Evolutionary conservation across 92 coral and sea anemone genomes (phyloP), one percentile per base, ranked within the genome.

Genomic region (Galaxea fascicularis): DNA sequence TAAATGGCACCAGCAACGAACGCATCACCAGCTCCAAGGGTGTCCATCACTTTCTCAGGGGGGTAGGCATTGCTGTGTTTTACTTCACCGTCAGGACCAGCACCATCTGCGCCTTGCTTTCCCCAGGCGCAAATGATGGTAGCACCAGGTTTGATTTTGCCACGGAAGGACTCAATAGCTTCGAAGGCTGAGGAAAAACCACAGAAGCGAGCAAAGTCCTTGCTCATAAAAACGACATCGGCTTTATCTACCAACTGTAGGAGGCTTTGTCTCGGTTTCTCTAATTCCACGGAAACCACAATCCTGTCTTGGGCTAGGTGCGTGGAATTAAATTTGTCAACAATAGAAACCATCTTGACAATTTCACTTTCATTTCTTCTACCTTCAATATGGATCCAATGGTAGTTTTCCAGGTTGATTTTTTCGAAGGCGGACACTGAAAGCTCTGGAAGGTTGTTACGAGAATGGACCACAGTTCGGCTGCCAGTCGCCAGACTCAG

Each of bases 21-120:
- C n/a, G 98, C 92, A 71, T 95, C 98, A 4, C 98, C 98, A 17
- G 98, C 98, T 13, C 98, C 98, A 28, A 95, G 88, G 6, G 98
- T 91, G 82, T 95, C 98, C 31, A 87, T 74, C 41, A 93, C 82
- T 28, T 69, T 62, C 46, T 72, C 64, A 22, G 98, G 98, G 27
- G 95, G 93, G 74, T 76, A 89, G 74, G 94, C 95, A 79, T 88
- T 87, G 67, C 95, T 90, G 51, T 89, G 92, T 29, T 82, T 76
- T 10, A 80, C 71, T 18, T 51, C 80, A 59, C 86, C 89, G 35
- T 79, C 80, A 10, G 91, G 73, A 13, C 89, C 95, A 62, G 87
- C 82, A 27, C 89, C 98, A 80, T 91, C 90, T 20, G 98, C 98
- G 74, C 98, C 98, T 30, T 70, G 57, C 26, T 77, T 65, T 35